Evolutionary conservation across 2,888 invertebrate genomes (phyloP).

Genomic region (Phytoseiulus persimilis): DNA sequence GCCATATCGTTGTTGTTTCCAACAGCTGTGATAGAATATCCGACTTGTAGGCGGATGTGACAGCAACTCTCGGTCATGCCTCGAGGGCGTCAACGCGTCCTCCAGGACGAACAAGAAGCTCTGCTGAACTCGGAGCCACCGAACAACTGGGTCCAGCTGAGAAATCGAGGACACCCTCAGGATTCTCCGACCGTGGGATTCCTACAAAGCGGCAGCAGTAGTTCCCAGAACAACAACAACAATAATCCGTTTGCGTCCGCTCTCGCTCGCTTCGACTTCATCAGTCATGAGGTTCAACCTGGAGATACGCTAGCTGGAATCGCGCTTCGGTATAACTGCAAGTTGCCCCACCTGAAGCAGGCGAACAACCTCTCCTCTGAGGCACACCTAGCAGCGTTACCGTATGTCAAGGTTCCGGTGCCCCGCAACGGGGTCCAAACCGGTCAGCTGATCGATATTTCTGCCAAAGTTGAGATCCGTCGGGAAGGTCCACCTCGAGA

Average conservation of each 20-base stretch:
- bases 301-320: slow-evolving; percentile 14
- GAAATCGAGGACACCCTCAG: slow-evolving; percentile 24
- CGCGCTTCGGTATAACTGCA: slow-evolving; percentile 27
- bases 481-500: slow-evolving; percentile 18
- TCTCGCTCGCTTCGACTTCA: slow-evolving; percentile 26
- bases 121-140: not conserved
- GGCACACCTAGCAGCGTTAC: slow-evolving; percentile 18
- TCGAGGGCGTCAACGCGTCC: not conserved
- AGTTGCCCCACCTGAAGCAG: slow-evolving; percentile 20
- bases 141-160: not conserved
- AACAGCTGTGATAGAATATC: not conserved
- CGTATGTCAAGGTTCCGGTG: slow-evolving; percentile 15
- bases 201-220: not conserved
- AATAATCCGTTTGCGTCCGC: slow-evolving; percentile 11
- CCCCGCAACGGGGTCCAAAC: slow-evolving; percentile 29
- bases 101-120: not conserved
- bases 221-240: slow-evolving; percentile 8
- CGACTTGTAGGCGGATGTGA: not conserved
- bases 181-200: not conserved
- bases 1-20: not conserved
- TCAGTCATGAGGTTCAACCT: slow-evolving; percentile 16
- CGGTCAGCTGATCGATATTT: slow-evolving; percentile 24
- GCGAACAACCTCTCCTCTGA: slow-evolving; percentile 25
- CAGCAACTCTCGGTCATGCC: not conserved
- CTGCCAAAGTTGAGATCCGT: slow-evolving; percentile 27